Evolutionary conservation across 2,888 invertebrate genomes (phyloP), one percentile per base, ranked within the genome.

Genomic region (Sphaerophoria taeniata): DNA sequence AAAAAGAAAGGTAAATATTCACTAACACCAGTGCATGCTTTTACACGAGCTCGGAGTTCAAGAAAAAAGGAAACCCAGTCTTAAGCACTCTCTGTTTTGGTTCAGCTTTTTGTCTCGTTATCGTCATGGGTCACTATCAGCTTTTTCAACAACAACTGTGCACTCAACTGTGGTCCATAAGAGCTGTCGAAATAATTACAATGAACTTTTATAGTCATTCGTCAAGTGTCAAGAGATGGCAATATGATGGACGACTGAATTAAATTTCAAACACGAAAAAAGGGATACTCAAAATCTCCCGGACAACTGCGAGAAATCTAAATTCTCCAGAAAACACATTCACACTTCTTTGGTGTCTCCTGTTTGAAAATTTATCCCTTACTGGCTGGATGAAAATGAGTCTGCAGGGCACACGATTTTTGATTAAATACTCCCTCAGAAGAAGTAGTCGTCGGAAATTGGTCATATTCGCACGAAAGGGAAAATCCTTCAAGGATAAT

Each of bases 171-270:
- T 3, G 9, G 9, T 39, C 6, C 3, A 12, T 39, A 6, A 11
- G 5, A 7, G 3, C 43, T 16, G 51, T 34, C 53, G 34, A 58
- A 58, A 45, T 55, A 51, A 53, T 61, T 70, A 36, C 16, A n/a
- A 63, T 39, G 63, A 53, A 56, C 39, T 63, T 73, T 49, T 9
- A 53, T 71, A 71, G 14, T 24, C 56, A 49, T 51, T 60, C 51
- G 51, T 71, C 74, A 67, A 69, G 33, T 78, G 70, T 65, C 58
- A 78, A 43, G 43, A 11, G 11, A 65, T 63, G 34, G 61, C 77
- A 63, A 69, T 63, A 69, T 63, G 43, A 70, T 12, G 9, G 24
- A 16, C 58, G 55, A 45, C 11, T 65, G 24, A 24, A 24, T 24
- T 24, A 24, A 24, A 2, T 72, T 60, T 69, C n/a, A 36, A 72